Evolutionary conservation across 1,140 invertebrate species (phyloP).

Genomic region (Nasonia giraulti): DNA sequence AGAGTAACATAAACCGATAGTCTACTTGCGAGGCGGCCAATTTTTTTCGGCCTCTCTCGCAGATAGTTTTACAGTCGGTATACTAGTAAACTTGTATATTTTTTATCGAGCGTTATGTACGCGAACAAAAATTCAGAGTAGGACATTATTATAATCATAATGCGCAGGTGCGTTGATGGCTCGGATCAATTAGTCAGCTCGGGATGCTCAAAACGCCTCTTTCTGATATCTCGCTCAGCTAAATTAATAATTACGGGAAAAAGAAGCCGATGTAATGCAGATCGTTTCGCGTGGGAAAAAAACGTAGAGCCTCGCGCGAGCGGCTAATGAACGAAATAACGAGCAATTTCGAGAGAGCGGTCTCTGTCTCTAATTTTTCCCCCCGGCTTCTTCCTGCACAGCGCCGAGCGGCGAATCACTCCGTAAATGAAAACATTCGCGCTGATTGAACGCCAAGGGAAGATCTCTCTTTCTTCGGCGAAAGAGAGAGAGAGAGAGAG

Average conservation of each 20-base stretch:
- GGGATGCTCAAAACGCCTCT: no score
- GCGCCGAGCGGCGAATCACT: constrained; percentile 33
- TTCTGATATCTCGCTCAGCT: no score
- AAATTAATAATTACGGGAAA: neutral
- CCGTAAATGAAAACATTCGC: constrained; percentile 53
- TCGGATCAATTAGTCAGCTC: no score
- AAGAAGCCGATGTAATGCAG: neutral
- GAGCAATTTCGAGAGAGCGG: constrained; percentile 34
- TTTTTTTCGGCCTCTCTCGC: no score
- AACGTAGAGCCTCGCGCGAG: neutral
- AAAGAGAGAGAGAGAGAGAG: constrained; percentile 1
- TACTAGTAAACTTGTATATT: no score
- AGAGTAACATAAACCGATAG: neutral
- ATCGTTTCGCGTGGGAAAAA: neutral
- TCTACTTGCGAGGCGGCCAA: no score
- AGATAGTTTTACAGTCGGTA: no score
- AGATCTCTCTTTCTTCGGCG: constrained; percentile 18
- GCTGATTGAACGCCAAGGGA: constrained; percentile 45
- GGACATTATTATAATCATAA: no score
- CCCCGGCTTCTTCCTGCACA: neutral
- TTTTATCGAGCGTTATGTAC: no score
- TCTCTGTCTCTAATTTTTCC: constrained; percentile 15
- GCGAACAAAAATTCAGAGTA: no score
- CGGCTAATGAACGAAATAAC: constrained; percentile 25
- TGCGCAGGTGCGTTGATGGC: no score